Percentiles rank a stretch among this genome's conserved stretches.
Conservation (phyloP, 2,888 invertebrate genomes). For the Apomyelois bistriatella region DNA sequence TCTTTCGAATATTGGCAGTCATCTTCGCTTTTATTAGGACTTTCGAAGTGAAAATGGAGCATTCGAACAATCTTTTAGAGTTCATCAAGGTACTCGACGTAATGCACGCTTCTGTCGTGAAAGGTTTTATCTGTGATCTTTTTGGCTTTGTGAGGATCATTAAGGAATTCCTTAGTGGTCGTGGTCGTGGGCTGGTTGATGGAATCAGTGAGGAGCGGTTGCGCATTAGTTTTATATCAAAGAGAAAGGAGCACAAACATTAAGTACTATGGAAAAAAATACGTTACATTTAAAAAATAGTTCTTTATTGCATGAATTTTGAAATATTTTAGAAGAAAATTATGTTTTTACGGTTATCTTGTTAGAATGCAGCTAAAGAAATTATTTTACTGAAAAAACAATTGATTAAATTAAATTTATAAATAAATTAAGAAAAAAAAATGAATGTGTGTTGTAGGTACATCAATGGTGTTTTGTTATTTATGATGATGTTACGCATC, state of each 20-base stretch:
- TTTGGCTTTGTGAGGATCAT: conserved; percentile 39
- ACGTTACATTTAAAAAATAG: too few species aligned
- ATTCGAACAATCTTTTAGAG: conserved; percentile 22
- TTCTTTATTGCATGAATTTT: too few species aligned
- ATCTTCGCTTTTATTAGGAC: too few species aligned
- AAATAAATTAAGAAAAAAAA: too few species aligned
- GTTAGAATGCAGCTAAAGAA: too few species aligned
- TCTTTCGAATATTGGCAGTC: conserved; percentile 48
- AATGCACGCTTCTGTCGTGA: conserved; percentile 14
- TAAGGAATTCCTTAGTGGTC: conserved; percentile 37
- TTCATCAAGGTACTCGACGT: conserved; percentile 26
- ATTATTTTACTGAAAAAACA: too few species aligned
- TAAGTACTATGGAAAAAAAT: background rate
- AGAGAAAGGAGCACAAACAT: background rate
- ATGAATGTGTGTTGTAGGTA: too few species aligned
- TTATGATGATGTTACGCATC: too few species aligned
- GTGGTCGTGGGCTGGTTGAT: conserved; percentile 24
- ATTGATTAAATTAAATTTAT: too few species aligned
- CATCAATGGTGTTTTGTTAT: too few species aligned
- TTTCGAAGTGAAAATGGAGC: background rate
- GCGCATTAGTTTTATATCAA: conserved; percentile 17
- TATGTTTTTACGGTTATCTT: too few species aligned
- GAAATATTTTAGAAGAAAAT: too few species aligned
- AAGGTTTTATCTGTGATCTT: conserved; percentile 36
- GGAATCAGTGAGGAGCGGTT: conserved; percentile 32